Percentiles rank a stretch among this genome's conserved stretches.
phyloP scores from a whole-genome alignment of 2,797 vertebrate genomes.

The Hyperoplus immaculatus region DNA sequence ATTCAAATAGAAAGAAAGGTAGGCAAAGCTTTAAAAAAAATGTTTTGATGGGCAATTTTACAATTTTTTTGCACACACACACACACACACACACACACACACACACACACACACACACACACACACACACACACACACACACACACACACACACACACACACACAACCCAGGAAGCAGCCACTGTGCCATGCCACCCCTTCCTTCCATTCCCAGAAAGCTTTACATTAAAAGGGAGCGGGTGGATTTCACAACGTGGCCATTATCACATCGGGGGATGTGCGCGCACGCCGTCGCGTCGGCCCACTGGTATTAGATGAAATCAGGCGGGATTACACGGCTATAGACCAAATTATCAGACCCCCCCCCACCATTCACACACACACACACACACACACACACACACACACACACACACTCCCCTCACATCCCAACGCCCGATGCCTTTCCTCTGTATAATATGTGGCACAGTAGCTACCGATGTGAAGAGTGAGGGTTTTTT shows the following conservation, averaged over 20 bases:
- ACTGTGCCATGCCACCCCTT: too few species aligned
- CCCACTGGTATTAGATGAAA: constrained; percentile 96
- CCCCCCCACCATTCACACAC: neutral
- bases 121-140: neutral
- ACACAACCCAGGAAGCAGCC: too few species aligned
- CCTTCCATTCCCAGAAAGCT: constrained; percentile 65
- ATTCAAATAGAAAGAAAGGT: constrained; percentile 2
- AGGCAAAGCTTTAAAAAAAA: too few species aligned
- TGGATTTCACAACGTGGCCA: constrained; percentile 94
- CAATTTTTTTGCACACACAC: neutral
- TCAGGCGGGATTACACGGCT: constrained; percentile 96
- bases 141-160: too few species aligned
- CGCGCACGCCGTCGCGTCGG: constrained; percentile 91
- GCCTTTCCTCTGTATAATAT: constrained; percentile 43
- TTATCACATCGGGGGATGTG: constrained; percentile 97
- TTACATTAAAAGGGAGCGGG: constrained; percentile 94
- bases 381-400: neutral
- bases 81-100: neutral
- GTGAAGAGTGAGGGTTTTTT: neutral
- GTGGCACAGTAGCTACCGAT: neutral
- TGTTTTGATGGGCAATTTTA: neutral
- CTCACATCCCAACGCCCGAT: constrained; percentile 58
- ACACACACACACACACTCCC: neutral
- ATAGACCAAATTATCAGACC: constrained; percentile 90
- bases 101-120: neutral